Evolutionary conservation across 2,113 vertebrate species (phyloP).

Genomic region (Emydura subglobosa): DNA sequence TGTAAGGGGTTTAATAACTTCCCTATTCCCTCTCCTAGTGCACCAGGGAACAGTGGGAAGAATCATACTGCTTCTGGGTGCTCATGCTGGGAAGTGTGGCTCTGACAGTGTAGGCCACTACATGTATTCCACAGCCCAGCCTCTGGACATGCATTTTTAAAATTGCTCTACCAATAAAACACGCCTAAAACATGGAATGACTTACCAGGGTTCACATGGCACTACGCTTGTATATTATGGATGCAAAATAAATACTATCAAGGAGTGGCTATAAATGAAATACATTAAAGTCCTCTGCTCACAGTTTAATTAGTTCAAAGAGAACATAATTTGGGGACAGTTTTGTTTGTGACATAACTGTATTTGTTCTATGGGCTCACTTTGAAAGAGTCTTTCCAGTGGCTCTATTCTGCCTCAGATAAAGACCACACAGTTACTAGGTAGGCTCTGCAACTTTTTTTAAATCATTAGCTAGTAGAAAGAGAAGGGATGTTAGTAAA

Average conservation of each 20-base stretch:
- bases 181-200: constrained; percentile 59
- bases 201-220: constrained; percentile 67
- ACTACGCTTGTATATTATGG: constrained; percentile 58
- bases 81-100: neutral
- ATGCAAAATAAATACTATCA: constrained; percentile 37
- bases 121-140: fast-evolving
- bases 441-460: constrained; percentile 51
- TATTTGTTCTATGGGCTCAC: constrained; percentile 66
- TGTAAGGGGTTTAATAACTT: neutral
- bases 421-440: constrained; percentile 26
- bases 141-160: neutral
- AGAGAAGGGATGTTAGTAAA: constrained; percentile 17
- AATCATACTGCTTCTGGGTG: neutral
- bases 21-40: neutral
- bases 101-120: neutral
- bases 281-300: constrained; percentile 29
- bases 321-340: constrained; percentile 59
- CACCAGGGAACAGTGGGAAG: neutral
- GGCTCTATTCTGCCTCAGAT: constrained; percentile 21
- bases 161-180: constrained; percentile 40
- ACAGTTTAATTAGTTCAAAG: constrained; percentile 61
- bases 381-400: neutral
- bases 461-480: constrained; percentile 15
- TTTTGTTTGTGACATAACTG: constrained; percentile 48
- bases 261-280: constrained; percentile 47